These are phyloP conservation scores for Bombylius discolor DNA, from an alignment of 2,888 invertebrate species.

Conservation along the genomic window DNA sequence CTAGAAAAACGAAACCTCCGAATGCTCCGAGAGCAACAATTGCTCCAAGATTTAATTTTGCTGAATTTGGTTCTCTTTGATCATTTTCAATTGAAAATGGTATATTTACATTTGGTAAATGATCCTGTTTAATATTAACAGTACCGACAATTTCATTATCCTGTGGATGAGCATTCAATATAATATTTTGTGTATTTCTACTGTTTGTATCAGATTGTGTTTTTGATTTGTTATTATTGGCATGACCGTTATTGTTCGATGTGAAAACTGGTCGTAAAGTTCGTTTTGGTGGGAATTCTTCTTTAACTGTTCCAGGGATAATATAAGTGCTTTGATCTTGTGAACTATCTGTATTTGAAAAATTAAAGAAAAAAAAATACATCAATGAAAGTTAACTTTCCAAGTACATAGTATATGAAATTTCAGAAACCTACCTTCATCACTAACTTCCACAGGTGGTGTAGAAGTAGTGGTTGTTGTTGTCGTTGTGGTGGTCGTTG, in stretches of 20 bases:
- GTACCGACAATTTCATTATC: constrained; percentile 60
- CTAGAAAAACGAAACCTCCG: constrained; percentile 80
- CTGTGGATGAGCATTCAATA: constrained; percentile 57
- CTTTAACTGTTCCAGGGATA: constrained; percentile 37
- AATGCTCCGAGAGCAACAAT: constrained; percentile 82
- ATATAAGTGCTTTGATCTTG: constrained; percentile 33
- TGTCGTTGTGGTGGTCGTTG: constrained; percentile 23
- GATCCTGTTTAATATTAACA: constrained; percentile 44
- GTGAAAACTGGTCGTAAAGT: constrained; percentile 26
- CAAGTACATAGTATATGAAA: background rate
- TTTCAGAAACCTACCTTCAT: constrained; percentile 23
- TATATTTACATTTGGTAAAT: constrained; percentile 52
- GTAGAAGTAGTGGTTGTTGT: constrained; percentile 24
- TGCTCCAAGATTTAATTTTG: constrained; percentile 69
- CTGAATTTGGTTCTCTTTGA: constrained; percentile 36
- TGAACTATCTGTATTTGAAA: constrained; percentile 23
- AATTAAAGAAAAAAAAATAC: background rate
- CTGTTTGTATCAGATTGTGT: constrained; percentile 26
- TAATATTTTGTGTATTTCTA: constrained; percentile 38
- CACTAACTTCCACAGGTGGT: constrained; percentile 28
- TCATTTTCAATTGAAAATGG: constrained; percentile 52
- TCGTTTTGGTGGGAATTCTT: constrained; percentile 36
- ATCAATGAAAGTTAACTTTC: background rate
- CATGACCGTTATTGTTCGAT: constrained; percentile 23
- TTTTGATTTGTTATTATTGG: constrained; percentile 18